Percentiles rank a stretch among this genome's conserved stretches.
These are phyloP conservation scores for Formica selysi DNA, from an alignment of 1,140 invertebrate species.

Conservation along the genomic window DNA sequence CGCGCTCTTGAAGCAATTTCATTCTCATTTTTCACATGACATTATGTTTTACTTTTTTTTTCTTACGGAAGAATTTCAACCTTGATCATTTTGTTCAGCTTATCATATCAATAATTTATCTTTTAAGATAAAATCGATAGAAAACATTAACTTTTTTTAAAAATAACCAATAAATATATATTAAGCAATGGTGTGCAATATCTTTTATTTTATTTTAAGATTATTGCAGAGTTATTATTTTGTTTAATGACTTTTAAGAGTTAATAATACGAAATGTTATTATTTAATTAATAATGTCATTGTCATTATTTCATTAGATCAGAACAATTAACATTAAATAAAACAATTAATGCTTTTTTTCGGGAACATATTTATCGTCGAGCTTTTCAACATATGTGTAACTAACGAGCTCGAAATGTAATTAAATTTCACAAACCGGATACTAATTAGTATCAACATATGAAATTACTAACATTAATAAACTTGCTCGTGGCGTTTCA, in stretches of 20 bases:
- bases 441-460: conserved; percentile 29
- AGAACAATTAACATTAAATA: not conserved
- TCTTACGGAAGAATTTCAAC: not conserved
- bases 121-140: not conserved
- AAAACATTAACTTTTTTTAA: not conserved
- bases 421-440: conserved; percentile 30
- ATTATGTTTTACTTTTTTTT: not conserved
- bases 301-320: not conserved
- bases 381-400: not conserved
- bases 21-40: conserved; percentile 1
- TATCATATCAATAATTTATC: not conserved
- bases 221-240: not conserved
- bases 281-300: not conserved
- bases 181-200: no score
- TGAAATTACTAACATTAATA: conserved; percentile 39
- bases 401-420: conserved; percentile 17
- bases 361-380: not conserved
- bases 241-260: no score
- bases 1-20: not conserved
- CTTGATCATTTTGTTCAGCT: not conserved
- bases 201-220: not conserved
- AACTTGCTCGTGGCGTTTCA: conserved; percentile 32
- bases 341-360: not conserved
- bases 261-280: not conserved
- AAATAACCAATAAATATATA: not conserved